Base-by-base conservation (phyloP, 92 coral and sea anemone genomes). In the Parazoanthus atlanticus region DNA sequence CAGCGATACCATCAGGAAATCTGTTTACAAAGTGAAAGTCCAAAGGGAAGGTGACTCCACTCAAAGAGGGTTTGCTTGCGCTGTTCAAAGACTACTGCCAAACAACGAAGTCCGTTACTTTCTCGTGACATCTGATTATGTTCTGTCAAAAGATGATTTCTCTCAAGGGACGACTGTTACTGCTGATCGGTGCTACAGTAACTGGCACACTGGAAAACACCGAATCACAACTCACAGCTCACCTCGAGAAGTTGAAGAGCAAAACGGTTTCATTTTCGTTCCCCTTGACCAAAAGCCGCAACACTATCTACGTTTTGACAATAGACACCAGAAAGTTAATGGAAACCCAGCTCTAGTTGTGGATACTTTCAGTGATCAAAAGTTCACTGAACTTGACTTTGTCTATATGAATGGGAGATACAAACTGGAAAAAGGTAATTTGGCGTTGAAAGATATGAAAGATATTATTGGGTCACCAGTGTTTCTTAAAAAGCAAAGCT, bases 281-380 rank as follows among this genome's bases (percentile, higher is more conserved):
- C 80, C 56, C 29, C 80, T 76, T 76, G 47, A 40, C 26, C 31
- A 19, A 40, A 76, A 76, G 47, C 58, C 61, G 38, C 56, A 76
- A 41, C 5, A 76, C 26, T 76, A 0, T 41, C 80, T 76, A 38
- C 58, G 29, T 21, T 30, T 30, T 49, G 15, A 38, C 12, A 41
- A 25, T 0, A 76, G 58, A 76, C 19, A 56, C 1, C 65, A 56
- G 65, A 56, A 19, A 56, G 21, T 76, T 10, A 26, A 76, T 23
- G 47, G 3, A 23, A 76, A 76, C 16, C 80, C 80, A 6, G 47
- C 32, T 76, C 58, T 76, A 8, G 30, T 38, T 13, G n/a, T 76
- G 54, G 5, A 40, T 9, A 49, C 56, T 25, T 76, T 76, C 33
- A 28, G 80, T 26, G 31, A 40, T 3, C 16, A 23, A 76, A 40